Evolutionary conservation across 2,888 invertebrate species (phyloP), one percentile per base, ranked within the genome.

Genomic region (Spicauda simplicius): DNA sequence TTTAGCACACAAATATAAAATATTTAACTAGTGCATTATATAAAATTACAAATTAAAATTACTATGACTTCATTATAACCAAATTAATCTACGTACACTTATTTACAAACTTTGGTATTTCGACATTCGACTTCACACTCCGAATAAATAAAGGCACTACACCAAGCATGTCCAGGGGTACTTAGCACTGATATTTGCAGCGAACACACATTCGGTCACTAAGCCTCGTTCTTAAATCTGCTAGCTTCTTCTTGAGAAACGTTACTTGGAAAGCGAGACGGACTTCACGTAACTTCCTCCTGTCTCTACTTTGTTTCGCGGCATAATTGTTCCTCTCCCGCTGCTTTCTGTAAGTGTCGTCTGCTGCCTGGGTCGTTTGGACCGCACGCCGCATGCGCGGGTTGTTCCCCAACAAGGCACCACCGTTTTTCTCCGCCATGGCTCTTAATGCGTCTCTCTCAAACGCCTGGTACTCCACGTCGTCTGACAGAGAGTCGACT

Each of bases 291-390:
- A 97, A 96, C 74, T 98, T 94, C 66, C 99, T 94, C 0, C 97
- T 96, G 80, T 99, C 98, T 14, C 99, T 94, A 0, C 98, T 98
- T 74, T 98, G 94, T 84, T 99, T 99, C 0, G 99, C 99, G 0
- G 99, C 99, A 72, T 97, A 97, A 84, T 99, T 99, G 84, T 99
- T 99, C 82, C 98, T 97, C 73, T 96, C 95, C 3, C 99, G 91
- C 63, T 98, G 95, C 80, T 98, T 98, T 92, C 96, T 96, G 82
- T 99, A 99, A 0, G 96, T 95, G 4, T 97, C 96, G 81, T 98
- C 97, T 0, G 96, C 78, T 62, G 87, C 80, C 52, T 80, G 77
- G 41, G 72, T 85, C 5, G 84, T 83, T 53, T 88, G 88, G 14
- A 91, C 90, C 0, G 91, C 93, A 69, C 96, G 88, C n/a, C 96